phyloP scores from a whole-genome alignment of 2,888 invertebrate genomes.

The Lymantria dispar region DNA sequence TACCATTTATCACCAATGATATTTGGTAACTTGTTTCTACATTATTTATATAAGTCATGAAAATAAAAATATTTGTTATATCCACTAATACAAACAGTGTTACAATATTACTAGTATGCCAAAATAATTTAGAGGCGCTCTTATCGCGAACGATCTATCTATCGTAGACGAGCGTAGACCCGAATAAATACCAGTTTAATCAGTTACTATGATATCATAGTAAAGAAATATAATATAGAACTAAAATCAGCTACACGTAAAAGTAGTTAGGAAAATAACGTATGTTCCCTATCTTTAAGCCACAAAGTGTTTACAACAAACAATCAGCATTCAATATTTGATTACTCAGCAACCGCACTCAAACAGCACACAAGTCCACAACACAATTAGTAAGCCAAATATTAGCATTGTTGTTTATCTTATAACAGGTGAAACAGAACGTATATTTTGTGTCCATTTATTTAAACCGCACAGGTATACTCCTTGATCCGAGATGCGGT shows the following conservation, averaged over 20 bases:
- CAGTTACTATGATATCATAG: too few species aligned
- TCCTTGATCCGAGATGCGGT: too few species aligned
- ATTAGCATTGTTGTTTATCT: constrained; percentile 19
- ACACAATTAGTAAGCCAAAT: constrained; percentile 27
- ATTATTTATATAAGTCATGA: too few species aligned
- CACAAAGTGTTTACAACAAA: constrained; percentile 28
- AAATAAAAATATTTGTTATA: too few species aligned
- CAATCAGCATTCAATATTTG: constrained; percentile 32
- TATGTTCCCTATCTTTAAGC: not conserved
- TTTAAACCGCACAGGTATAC: too few species aligned
- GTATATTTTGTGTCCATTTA: not conserved
- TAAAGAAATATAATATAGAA: too few species aligned
- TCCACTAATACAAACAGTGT: too few species aligned
- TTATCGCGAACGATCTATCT: constrained; percentile 19
- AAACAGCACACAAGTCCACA: constrained; percentile 27
- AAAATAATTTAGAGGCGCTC: not conserved
- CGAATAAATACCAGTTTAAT: not conserved
- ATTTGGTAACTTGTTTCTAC: too few species aligned
- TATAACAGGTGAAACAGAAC: constrained; percentile 17
- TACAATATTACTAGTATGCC: not conserved
- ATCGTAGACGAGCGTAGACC: not conserved
- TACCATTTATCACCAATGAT: too few species aligned
- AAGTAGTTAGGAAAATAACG: too few species aligned
- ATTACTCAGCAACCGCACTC: constrained; percentile 13
- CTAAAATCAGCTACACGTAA: too few species aligned